Conservation (phyloP, 64 coral and sea anemone species). For the Exaiptasia diaphana region DNA sequence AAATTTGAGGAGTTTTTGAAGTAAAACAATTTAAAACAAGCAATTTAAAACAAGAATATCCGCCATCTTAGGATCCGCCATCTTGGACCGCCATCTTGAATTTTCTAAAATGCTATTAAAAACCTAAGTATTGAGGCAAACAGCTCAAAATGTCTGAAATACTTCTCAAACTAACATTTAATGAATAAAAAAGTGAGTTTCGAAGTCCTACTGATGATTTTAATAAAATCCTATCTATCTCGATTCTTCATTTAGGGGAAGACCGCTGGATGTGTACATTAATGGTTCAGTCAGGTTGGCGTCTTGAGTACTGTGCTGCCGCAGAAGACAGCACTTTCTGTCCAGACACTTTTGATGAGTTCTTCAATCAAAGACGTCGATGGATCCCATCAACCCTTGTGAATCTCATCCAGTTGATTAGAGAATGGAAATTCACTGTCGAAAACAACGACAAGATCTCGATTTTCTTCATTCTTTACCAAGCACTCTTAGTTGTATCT, state of each 20-base stretch:
- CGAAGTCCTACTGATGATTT: too few species aligned
- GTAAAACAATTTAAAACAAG: too few species aligned
- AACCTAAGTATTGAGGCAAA: too few species aligned
- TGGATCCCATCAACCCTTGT: slow-evolving; percentile 91
- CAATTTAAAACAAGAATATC: too few species aligned
- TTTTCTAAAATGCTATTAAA: too few species aligned
- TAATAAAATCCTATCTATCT: not conserved
- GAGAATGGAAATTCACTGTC: slow-evolving; percentile 64
- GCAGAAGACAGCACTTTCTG: slow-evolving; percentile 81
- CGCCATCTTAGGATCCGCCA: too few species aligned
- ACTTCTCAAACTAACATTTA: too few species aligned
- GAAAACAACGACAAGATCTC: slow-evolving; percentile 77
- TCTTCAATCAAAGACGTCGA: slow-evolving; percentile 79
- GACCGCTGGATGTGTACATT: slow-evolving; percentile 90
- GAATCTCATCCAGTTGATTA: slow-evolving; percentile 66
- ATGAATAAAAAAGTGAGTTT: too few species aligned
- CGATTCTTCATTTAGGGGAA: slow-evolving; percentile 51
- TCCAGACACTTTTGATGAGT: slow-evolving; percentile 81
- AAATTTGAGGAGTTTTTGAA: too few species aligned
- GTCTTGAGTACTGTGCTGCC: slow-evolving; percentile 85
- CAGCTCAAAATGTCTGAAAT: too few species aligned
- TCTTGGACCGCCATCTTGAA: too few species aligned
- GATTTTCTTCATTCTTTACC: slow-evolving; percentile 77
- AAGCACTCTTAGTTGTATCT: slow-evolving; percentile 63
- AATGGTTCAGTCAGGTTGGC: slow-evolving; percentile 91